These are phyloP conservation scores for Sminthopsis crassicaudata DNA, from an alignment of 2,113 vertebrate species.

Conservation along the genomic window DNA sequence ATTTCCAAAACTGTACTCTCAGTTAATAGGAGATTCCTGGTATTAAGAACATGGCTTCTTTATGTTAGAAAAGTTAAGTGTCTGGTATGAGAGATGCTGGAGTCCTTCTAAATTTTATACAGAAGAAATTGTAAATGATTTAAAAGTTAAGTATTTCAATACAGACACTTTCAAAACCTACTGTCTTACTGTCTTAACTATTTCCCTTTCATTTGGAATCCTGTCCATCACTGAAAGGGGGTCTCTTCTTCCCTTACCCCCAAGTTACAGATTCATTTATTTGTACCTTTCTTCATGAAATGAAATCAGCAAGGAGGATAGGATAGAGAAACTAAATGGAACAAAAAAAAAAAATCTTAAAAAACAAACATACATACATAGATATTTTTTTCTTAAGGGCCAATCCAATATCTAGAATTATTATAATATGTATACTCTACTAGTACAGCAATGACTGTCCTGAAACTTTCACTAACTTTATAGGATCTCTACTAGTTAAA, in stretches of 20 bases:
- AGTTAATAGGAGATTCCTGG: not conserved
- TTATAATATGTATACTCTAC: not conserved
- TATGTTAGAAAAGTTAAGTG: slow-evolving; percentile 32
- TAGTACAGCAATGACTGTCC: not conserved
- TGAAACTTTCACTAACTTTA: not conserved
- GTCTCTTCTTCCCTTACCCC: no score
- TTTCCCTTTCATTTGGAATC: no score
- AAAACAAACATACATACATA: not conserved
- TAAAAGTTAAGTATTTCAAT: no score
- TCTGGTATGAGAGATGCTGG: slow-evolving; percentile 13
- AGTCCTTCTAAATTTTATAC: slow-evolving; percentile 17
- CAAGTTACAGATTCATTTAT: no score
- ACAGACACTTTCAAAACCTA: no score
- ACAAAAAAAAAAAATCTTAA: not conserved
- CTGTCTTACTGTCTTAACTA: no score
- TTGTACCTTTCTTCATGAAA: not conserved
- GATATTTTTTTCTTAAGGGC: not conserved
- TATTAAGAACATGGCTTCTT: slow-evolving; percentile 9
- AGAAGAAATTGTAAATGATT: not conserved
- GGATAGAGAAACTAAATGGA: not conserved
- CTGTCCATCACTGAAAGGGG: not conserved
- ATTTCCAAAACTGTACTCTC: slow-evolving; percentile 16
- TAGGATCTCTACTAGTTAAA: not conserved
- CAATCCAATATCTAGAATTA: not conserved
- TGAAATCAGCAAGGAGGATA: not conserved